These are phyloP conservation scores for Actinopyga echinites DNA, from an alignment of 53 echinoderm and acorn worm species.

Conservation along the genomic window DNA sequence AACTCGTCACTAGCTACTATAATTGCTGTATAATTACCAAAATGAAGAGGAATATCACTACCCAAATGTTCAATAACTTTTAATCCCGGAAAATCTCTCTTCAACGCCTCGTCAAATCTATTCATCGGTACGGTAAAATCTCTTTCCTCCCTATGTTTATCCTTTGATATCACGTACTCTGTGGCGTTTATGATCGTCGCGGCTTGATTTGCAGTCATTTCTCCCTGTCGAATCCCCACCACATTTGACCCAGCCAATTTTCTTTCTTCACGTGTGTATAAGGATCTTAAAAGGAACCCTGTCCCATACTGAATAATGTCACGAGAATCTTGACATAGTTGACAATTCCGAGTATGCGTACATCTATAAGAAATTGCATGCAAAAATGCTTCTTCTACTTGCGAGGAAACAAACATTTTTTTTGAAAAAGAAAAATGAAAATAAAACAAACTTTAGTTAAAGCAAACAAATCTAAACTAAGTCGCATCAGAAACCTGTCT, in stretches of 20 bases:
- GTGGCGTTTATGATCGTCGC: background rate
- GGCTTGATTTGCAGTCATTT: background rate
- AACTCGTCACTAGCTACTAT: background rate
- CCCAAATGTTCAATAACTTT: background rate
- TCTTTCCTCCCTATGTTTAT: background rate
- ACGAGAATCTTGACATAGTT: background rate
- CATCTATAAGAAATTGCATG: no score
- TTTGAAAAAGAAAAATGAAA: no score
- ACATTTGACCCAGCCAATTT: background rate
- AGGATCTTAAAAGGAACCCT: background rate
- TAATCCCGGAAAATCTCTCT: background rate
- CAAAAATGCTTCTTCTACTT: no score
- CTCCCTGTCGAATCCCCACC: background rate
- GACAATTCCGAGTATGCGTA: no score
- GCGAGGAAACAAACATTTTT: no score
- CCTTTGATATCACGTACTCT: background rate
- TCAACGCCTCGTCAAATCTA: background rate
- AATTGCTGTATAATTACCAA: background rate
- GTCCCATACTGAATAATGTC: background rate
- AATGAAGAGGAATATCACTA: background rate
- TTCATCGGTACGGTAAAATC: background rate
- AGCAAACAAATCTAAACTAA: no score
- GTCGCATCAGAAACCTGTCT: no score
- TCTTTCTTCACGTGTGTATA: background rate
- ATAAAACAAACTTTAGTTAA: no score